phyloP scores from a whole-genome alignment of 2,888 invertebrate genomes.

The Trachelus troglodyta region DNA sequence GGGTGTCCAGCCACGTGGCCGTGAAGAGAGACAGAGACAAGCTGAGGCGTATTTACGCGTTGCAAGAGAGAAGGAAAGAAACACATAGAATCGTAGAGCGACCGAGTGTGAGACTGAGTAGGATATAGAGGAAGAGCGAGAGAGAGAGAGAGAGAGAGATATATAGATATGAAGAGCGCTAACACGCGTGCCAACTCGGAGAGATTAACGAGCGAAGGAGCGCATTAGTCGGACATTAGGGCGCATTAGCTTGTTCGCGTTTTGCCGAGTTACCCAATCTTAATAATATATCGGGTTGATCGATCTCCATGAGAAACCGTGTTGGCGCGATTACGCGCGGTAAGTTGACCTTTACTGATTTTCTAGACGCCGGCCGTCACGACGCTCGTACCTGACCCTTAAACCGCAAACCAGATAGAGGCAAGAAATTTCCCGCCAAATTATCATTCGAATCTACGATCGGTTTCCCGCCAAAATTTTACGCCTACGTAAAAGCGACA shows the following conservation, averaged over 20 bases:
- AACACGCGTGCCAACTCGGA: background rate
- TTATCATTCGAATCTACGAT: background rate
- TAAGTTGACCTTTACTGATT: background rate
- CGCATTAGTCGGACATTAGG: constrained; percentile 40
- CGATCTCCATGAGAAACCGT: background rate
- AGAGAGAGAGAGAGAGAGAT: background rate
- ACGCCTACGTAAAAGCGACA: background rate
- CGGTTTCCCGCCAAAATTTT: background rate
- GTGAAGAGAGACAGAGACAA: background rate
- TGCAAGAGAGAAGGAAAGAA: background rate
- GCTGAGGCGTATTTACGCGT: background rate
- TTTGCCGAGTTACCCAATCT: background rate
- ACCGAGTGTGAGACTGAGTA: background rate
- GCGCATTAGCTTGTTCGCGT: constrained; percentile 34
- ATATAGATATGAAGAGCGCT: too few species aligned
- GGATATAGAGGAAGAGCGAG: background rate
- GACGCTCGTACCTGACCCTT: background rate
- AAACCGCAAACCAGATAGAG: background rate
- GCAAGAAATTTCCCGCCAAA: background rate
- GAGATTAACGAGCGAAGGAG: constrained; percentile 24
- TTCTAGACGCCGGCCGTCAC: background rate
- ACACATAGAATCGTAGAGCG: background rate
- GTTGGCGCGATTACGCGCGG: background rate
- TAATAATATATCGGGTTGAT: background rate
- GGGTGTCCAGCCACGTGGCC: background rate